Evolutionary conservation across 2,113 vertebrate genomes (phyloP).

Genomic region (Calidris pugnax): DNA sequence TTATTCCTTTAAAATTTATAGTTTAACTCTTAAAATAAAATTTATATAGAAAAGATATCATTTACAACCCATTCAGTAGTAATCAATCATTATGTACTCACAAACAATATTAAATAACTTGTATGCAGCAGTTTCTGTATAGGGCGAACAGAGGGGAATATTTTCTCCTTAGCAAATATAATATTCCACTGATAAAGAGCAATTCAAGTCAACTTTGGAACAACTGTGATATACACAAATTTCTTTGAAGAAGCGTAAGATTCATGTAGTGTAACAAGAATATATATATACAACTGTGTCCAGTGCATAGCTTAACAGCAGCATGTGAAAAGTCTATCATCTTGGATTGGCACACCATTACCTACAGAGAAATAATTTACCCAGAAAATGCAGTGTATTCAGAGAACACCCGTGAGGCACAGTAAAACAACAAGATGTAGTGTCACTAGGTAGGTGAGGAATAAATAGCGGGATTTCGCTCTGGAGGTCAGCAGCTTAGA

Average conservation of each 20-base stretch:
- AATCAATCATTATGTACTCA: conserved; percentile 46
- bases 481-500: conserved; percentile 84
- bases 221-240: conserved; percentile 46
- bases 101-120: conserved; percentile 55
- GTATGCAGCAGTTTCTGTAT: conserved; percentile 62
- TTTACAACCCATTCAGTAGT: conserved; percentile 72
- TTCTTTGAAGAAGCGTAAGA: conserved; percentile 9
- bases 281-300: conserved; percentile 39
- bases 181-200: conserved; percentile 34
- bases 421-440: conserved; percentile 83
- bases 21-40: conserved; percentile 72
- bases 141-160: conserved; percentile 50
- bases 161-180: conserved; percentile 75
- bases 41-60: conserved; percentile 74
- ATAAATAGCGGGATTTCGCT: conserved; percentile 83
- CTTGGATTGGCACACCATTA: conserved; percentile 37
- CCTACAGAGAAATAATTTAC: neutral
- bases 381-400: conserved; percentile 33
- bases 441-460: conserved; percentile 82
- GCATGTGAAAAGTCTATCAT: conserved; percentile 14
- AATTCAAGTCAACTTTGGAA: conserved; percentile 66
- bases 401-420: conserved; percentile 84
- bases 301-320: conserved; percentile 72
- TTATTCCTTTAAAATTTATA: conserved; percentile 63
- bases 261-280: neutral